Evolutionary conservation across 2,113 vertebrate species (phyloP).

Genomic region (Albula glossodonta): DNA sequence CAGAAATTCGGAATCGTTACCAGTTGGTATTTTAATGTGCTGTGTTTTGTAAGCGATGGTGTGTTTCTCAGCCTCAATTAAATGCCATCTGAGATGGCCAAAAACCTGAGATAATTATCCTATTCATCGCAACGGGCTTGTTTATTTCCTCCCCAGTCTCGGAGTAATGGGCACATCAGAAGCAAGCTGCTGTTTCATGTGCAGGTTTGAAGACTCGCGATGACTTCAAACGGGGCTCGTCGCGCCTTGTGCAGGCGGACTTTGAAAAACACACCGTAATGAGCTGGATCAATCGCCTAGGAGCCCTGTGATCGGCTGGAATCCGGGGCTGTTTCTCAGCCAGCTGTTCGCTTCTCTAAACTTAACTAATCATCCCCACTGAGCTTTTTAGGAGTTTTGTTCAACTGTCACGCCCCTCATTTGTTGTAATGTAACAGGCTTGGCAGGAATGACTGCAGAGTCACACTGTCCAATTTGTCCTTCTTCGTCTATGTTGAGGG

Average conservation of each 20-base stretch:
- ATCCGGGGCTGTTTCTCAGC: background rate
- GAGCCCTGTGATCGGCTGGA: background rate
- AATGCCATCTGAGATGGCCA: constrained; percentile 11
- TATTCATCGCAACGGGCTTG: constrained; percentile 20
- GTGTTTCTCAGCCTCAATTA: constrained; percentile 21
- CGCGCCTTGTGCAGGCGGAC: constrained; percentile 2
- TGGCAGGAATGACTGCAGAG: background rate
- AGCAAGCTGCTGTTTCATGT: constrained; percentile 17
- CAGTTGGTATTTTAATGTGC: background rate
- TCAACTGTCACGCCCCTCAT: constrained; percentile 12
- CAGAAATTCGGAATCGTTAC: background rate
- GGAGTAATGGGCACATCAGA: constrained; percentile 23
- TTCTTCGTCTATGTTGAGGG: background rate
- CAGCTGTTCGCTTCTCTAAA: constrained; percentile 6
- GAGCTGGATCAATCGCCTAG: background rate
- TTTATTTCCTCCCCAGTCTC: constrained; percentile 21
- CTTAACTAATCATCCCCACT: constrained; percentile 8
- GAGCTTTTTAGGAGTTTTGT: constrained; percentile 7
- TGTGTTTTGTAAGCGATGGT: background rate
- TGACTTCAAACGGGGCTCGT: constrained; percentile 21
- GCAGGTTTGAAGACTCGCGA: background rate
- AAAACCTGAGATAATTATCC: constrained; percentile 5
- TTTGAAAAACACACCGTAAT: constrained; percentile 23
- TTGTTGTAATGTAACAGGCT: background rate
- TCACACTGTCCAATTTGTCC: background rate